Conservation (phyloP, 2,113 vertebrate species). For the Anhinga anhinga region DNA sequence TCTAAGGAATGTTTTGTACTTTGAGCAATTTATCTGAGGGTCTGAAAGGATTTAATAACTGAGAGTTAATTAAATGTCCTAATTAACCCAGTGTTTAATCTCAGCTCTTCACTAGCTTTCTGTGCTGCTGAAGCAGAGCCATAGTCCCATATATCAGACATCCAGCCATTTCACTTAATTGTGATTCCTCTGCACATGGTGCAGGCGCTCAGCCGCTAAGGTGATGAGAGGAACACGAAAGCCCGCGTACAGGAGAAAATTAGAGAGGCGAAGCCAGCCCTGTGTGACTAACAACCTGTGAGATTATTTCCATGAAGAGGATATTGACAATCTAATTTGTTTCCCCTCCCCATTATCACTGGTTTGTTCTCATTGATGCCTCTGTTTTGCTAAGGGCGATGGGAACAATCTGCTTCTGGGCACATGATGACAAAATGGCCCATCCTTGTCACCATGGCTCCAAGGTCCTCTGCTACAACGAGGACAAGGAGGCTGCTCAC, state of each 20-base stretch:
- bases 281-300: conserved; percentile 33
- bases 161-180: conserved; percentile 15
- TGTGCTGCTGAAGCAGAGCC: neutral
- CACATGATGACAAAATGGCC: neutral
- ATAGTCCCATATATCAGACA: conserved; percentile 6
- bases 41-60: conserved; percentile 54
- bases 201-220: neutral
- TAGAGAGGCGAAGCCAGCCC: neutral
- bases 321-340: conserved; percentile 28
- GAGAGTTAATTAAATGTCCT: conserved; percentile 55
- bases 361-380: neutral
- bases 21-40: neutral
- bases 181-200: conserved; percentile 8
- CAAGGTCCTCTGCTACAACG: neutral
- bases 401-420: neutral
- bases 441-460: neutral
- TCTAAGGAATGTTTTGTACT: conserved; percentile 12
- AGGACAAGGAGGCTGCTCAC: neutral
- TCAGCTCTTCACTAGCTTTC: neutral
- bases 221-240: neutral
- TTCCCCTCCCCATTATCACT: neutral
- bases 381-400: neutral
- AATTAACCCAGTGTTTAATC: conserved; percentile 54
- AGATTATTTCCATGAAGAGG: neutral
- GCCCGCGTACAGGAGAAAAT: conserved; percentile 11